Conservation (phyloP, 2,797 vertebrate genomes). For the Eutrigla gurnardus region DNA sequence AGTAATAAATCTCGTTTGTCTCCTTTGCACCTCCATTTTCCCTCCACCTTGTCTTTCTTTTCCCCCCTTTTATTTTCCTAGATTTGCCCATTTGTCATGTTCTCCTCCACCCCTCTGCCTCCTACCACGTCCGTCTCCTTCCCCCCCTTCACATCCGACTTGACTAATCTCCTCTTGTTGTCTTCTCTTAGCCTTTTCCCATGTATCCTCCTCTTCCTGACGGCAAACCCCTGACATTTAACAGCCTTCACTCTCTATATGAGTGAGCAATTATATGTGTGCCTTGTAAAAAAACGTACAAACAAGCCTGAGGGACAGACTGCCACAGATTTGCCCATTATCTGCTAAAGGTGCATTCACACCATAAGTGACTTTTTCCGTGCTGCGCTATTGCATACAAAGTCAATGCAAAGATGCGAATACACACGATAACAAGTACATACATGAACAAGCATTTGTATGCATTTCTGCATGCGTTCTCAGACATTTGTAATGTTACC, state of each 20-base stretch:
- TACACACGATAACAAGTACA: slow-evolving; percentile 45
- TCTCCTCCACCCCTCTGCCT: slow-evolving; percentile 1
- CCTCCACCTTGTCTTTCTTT: slow-evolving; percentile 8
- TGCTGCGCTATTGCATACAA: no score
- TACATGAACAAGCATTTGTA: background rate
- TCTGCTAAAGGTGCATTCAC: slow-evolving; percentile 36
- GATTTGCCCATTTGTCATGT: slow-evolving; percentile 41
- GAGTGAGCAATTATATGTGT: slow-evolving; percentile 33
- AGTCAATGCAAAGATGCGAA: no score
- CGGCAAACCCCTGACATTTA: slow-evolving; percentile 25
- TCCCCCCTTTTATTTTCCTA: slow-evolving; percentile 18
- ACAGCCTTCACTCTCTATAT: slow-evolving; percentile 18
- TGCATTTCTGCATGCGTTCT: slow-evolving; percentile 16
- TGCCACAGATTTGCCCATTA: slow-evolving; percentile 58
- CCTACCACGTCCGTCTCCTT: background rate
- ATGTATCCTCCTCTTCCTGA: slow-evolving; percentile 22
- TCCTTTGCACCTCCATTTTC: slow-evolving; percentile 17
- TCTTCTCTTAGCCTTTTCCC: slow-evolving; percentile 5
- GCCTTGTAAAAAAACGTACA: slow-evolving; percentile 42
- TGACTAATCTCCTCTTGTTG: slow-evolving; percentile 12
- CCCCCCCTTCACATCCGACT: background rate
- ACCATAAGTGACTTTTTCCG: no score
- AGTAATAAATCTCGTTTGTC: slow-evolving; percentile 70
- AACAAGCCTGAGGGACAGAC: slow-evolving; percentile 48
- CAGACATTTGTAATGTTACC: slow-evolving; percentile 79